Evolutionary conservation across 2,113 vertebrate genomes (phyloP).

Genomic region (Perognathus longimembris): DNA sequence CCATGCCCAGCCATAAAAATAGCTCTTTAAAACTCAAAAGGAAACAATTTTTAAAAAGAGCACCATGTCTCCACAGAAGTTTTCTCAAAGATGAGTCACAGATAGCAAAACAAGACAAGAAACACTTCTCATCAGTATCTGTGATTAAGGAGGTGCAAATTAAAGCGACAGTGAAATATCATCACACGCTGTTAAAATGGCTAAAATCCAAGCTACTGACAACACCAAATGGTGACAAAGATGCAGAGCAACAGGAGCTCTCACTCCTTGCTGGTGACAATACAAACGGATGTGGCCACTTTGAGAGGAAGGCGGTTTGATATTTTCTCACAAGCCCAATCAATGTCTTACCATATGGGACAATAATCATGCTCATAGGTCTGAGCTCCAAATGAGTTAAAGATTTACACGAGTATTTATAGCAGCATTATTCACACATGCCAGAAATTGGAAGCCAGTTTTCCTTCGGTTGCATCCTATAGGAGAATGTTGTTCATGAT

Average conservation of each 20-base stretch:
- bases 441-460: background rate
- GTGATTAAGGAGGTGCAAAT: background rate
- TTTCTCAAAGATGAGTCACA: background rate
- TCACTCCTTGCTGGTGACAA: background rate
- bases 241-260: background rate
- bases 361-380: background rate
- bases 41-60: background rate
- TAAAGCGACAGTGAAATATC: background rate
- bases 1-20: no score
- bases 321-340: conserved; percentile 1
- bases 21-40: background rate
- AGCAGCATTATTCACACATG: background rate
- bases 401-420: background rate
- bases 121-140: background rate
- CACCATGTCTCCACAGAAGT: background rate
- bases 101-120: background rate
- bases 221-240: background rate
- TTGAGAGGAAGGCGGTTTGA: background rate
- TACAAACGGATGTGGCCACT: background rate
- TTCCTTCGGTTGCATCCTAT: background rate
- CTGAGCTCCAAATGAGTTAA: background rate
- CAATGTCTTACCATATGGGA: background rate
- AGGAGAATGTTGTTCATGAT: background rate
- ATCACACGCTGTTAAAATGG: background rate
- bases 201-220: conserved; percentile 1